A percentile compares a stretch with the other conserved stretches of the same genome.
Conservation (phyloP, 2,888 invertebrate genomes). For the Thyatira batis region DNA sequence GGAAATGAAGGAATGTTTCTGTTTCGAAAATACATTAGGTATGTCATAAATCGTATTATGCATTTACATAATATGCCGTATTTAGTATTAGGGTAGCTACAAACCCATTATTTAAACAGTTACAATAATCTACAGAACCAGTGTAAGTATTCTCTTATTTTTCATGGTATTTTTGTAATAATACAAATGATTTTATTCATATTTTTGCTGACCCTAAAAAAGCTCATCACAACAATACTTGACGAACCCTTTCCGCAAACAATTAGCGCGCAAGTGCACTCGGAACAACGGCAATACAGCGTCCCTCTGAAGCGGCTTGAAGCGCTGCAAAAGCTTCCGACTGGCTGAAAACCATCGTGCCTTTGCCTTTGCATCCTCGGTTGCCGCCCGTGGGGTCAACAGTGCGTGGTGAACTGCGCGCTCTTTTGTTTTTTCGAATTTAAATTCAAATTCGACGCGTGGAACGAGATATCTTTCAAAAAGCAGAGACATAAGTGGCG, state of each 20-base stretch:
- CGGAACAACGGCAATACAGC: slow-evolving; percentile 74
- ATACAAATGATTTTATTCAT: neutral
- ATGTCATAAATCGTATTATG: neutral
- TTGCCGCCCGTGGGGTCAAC: slow-evolving; percentile 54
- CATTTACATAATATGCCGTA: neutral
- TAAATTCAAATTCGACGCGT: slow-evolving; percentile 23
- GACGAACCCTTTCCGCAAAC: slow-evolving; percentile 80
- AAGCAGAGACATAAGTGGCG: no score
- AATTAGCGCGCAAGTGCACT: slow-evolving; percentile 78
- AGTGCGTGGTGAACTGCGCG: slow-evolving; percentile 43
- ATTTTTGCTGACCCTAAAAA: slow-evolving; percentile 61
- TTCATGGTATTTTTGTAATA: no score
- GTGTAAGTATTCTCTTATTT: no score
- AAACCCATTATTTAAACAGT: neutral
- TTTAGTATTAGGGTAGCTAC: neutral
- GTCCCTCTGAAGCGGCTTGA: slow-evolving; percentile 45
- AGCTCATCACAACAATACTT: slow-evolving; percentile 67
- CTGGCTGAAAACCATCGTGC: slow-evolving; percentile 65
- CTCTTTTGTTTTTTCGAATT: slow-evolving; percentile 65
- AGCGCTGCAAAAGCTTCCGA: slow-evolving; percentile 56
- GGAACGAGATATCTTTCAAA: slow-evolving; percentile 14
- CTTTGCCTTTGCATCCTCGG: slow-evolving; percentile 67
- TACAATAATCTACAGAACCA: neutral
- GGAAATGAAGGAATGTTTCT: no score
- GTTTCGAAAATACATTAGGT: neutral